These are phyloP conservation scores for Ericerus pela DNA, from an alignment of 1,140 invertebrate species.

Conservation along the genomic window DNA sequence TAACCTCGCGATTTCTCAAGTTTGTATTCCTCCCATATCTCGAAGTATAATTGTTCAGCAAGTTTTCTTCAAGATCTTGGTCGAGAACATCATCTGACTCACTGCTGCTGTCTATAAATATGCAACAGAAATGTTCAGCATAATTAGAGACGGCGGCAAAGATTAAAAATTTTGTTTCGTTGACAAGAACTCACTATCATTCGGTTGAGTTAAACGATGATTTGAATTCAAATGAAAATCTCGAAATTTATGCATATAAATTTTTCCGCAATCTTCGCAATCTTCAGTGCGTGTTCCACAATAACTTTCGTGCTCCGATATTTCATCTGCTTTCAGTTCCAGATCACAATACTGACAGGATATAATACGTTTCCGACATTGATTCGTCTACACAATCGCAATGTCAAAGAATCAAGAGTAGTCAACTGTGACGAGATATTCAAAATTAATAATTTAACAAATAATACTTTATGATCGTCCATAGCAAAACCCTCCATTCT, in stretches of 20 bases:
- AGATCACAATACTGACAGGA: constrained; percentile 44
- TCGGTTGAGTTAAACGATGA: constrained; percentile 40
- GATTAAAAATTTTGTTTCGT: background rate
- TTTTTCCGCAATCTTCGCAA: constrained; percentile 44
- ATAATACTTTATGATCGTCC: constrained; percentile 32
- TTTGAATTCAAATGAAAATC: constrained; percentile 44
- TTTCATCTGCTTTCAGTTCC: constrained; percentile 39
- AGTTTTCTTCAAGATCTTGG: too few species aligned
- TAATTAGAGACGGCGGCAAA: too few species aligned
- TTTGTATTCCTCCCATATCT: too few species aligned
- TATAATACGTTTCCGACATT: constrained; percentile 23
- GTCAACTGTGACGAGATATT: background rate
- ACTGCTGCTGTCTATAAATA: background rate
- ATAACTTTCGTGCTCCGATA: constrained; percentile 43
- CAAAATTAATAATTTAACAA: background rate
- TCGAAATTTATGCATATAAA: constrained; percentile 48
- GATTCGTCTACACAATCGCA: constrained; percentile 1
- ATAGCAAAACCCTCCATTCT: constrained; percentile 31
- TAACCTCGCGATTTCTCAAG: too few species aligned
- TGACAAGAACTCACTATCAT: constrained; percentile 34
- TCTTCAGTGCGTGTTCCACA: constrained; percentile 49
- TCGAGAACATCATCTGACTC: constrained; percentile 6
- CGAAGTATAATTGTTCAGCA: too few species aligned
- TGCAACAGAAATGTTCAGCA: background rate
- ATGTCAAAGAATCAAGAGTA: background rate